phyloP scores from a whole-genome alignment of 2,113 vertebrate genomes.

The Lontra canadensis region DNA sequence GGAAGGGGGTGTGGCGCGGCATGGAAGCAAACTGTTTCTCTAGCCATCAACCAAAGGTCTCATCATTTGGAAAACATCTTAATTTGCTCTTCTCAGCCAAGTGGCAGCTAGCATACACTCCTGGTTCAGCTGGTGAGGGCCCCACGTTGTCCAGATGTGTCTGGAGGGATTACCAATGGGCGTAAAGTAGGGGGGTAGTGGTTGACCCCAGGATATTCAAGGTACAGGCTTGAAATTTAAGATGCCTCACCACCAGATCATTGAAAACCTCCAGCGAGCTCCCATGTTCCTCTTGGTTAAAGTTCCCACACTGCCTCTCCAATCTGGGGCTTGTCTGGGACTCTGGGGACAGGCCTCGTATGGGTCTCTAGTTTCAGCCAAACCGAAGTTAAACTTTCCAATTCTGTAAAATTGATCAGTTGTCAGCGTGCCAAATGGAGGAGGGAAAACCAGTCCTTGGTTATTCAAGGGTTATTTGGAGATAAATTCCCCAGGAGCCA shows the following conservation, averaged over 20 bases:
- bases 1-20: rapidly evolving
- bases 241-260: rapidly evolving
- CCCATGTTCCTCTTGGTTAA: rapidly evolving
- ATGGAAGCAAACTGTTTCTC: background rate
- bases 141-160: background rate
- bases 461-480: background rate
- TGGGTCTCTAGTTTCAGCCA: background rate
- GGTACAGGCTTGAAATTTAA: background rate
- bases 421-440: background rate
- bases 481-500: background rate
- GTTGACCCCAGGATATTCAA: rapidly evolving
- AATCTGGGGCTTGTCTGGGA: background rate
- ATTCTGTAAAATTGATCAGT: background rate
- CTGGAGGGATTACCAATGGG: conserved; percentile 36
- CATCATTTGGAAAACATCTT: conserved; percentile 69
- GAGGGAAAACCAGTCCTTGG: background rate
- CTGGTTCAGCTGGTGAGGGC: background rate
- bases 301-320: rapidly evolving
- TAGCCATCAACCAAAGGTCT: conserved; percentile 67
- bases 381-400: background rate
- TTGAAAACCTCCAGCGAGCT: background rate
- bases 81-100: conserved; percentile 60
- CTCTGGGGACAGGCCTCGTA: background rate
- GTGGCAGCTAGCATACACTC: background rate
- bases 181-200: background rate